Base-by-base conservation (phyloP, 2,797 vertebrate genomes). In the Coendou prehensilis region DNA sequence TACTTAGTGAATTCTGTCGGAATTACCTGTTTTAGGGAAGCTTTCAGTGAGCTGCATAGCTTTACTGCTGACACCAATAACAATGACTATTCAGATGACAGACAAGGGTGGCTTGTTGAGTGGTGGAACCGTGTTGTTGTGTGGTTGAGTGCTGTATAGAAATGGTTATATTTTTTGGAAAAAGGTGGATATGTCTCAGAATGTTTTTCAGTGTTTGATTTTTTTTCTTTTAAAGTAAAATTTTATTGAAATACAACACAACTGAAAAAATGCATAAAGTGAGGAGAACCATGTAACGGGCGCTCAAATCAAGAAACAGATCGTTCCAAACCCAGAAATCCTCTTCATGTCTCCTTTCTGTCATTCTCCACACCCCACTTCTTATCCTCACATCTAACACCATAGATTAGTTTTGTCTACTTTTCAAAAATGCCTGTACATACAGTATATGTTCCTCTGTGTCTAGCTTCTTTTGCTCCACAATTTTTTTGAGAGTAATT, bases 171-270 rank as follows among this genome's bases (percentile, higher is more conserved):
- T 56, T 80, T 83, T 79, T 85, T 23, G 3, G 18, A 13, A 63
- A 92, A 80, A 96, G 22, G 73, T 67, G 41, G 79, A n/a, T 85
- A 22, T 71, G 54, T 67, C 79, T 93, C 69, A 83, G 75, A 88
- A 41, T 88, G 54, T 80, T 86, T 83, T 94, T 87, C 28, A n/a
- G 5, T 23, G 17, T 91, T 78, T 85, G 9, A 41, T 41, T 75
- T 87, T 69, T 41, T 86, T 75, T 91, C 30, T 81, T 93, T 69
- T 82, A 78, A 84, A 64, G 54, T 85, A 69, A 91, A 96, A 63
- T 63, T 50, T 88, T 63, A 26, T 52, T 28, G 0, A 80, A 73
- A 89, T 59, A 26, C 17, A 59, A 45, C 20, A 76, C 15, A 92
- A 75, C 20, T 63, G 41, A 41, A 84, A 75, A 64, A 69, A 23